Conservation (phyloP, 2,113 vertebrate species). For the Azemiops feae region DNA sequence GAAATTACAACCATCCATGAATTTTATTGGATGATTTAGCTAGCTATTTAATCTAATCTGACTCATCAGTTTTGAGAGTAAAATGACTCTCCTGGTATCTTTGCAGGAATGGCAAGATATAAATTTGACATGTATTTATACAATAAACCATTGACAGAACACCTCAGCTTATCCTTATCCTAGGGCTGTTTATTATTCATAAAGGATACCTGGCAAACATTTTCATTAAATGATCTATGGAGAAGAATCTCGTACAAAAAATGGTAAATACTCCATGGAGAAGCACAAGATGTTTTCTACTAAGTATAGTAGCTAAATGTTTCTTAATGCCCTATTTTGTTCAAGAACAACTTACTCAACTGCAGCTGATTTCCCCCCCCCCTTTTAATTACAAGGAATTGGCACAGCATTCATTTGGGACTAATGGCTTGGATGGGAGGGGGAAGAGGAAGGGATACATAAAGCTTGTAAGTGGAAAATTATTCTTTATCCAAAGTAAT, state of each 20-base stretch:
- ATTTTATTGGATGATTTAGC: neutral
- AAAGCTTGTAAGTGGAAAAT: neutral
- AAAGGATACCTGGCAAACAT: neutral
- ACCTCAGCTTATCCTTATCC: neutral
- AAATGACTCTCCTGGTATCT: neutral
- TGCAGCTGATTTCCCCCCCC: neutral
- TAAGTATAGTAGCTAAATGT: neutral
- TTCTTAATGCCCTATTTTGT: neutral
- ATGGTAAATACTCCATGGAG: neutral
- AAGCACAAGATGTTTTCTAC: neutral
- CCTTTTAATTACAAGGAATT: constrained; percentile 14
- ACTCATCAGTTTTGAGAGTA: neutral
- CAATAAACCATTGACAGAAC: neutral
- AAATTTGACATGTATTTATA: neutral
- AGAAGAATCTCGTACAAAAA: neutral
- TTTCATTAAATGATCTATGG: neutral
- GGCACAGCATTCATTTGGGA: neutral
- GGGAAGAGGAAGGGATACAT: neutral
- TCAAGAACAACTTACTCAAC: neutral
- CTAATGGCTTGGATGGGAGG: neutral
- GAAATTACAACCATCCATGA: neutral
- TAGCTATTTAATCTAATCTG: neutral
- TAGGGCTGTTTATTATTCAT: neutral
- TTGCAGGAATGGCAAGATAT: neutral
- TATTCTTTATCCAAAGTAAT: constrained; percentile 3